Base-by-base conservation (phyloP, 2,113 vertebrate species). In the Falco punctatus region DNA sequence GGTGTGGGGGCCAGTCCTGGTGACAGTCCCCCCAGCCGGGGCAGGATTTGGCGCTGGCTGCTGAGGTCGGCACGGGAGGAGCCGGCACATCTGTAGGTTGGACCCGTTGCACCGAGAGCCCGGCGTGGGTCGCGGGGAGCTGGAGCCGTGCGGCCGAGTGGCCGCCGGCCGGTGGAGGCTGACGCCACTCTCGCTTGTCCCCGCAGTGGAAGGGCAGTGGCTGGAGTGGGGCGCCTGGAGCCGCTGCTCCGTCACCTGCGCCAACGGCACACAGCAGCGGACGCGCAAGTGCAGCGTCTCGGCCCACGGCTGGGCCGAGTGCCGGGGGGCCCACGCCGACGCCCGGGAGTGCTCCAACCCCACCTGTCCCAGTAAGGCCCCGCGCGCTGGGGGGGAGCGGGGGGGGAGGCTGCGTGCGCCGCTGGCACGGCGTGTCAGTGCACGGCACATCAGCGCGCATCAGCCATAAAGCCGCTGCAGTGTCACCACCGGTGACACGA, bases 141-240 rank as follows among this genome's bases (percentile, higher is more conserved):
- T 2, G 32, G 77, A 42, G 33, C 86, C 7, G 19, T 0, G 84
- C 7, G 81, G 81, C 89, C 74, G 9, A 87, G 83, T 26, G 75
- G 94, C 92, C 67, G 49, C 70, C 0, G 52, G 15, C 33, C 24
- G 0, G 40, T 5, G 73, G 82, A 81, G 64, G n/a, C 55, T 90
- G 85, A 98, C 35, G 40, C 23, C 81, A 62, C 64, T 92, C 69
- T 97, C 91, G 49, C 91, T 97, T 95, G 96, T 97, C 96, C 96
- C 96, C 81, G 89, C 98, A 99, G 99, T 99, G 98, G 99, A 99
- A 98, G 99, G 99, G 94, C 99, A 99, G 98, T 99, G 99, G 99
- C 97, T 99, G 98, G 99, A 99, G 95, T 99, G 99, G 99, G 98
- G 99, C 69, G 96, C 98, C 35, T 99, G 99, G 99, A 98, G 98